Evolutionary conservation across 1,140 invertebrate genomes (phyloP), one percentile per base, ranked within the genome.

Genomic region (Carcinoscorpius rotundicauda): DNA sequence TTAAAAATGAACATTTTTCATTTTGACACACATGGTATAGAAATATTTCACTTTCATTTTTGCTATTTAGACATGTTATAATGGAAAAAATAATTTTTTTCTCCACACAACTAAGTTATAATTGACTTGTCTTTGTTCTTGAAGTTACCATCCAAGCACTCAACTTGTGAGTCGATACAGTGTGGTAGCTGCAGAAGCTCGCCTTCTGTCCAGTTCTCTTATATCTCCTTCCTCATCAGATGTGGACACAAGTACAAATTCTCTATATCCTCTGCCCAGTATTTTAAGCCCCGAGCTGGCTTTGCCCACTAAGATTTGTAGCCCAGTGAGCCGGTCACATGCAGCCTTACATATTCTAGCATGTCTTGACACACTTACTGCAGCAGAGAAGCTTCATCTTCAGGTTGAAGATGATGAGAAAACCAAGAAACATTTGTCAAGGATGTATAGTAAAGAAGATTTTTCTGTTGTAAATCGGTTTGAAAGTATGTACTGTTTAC

Each of bases 401-500:
- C 61, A 69, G 66, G 64, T 70, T 61, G 62, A 71, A 55, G 75
- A 76, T 66, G 76, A 76, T 62, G 72, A 75, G 60, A 72, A 67
- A 61, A 71, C 75, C 64, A 73, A 75, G 67, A 65, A 75, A 80
- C 76, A 79, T 78, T 66, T 86, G 80, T 70, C 68, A 62, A 76
- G 77, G 69, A 72, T 75, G 4, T 80, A 77, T 71, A 84, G 79
- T 61, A 83, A 85, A 72, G 87, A 93, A 70, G 93, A 97, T 73
- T 97, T 87, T 73, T 85, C 84, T 11, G 76, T 82, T 6, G 88
- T 97, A 3, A 93, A 87, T 74, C 82, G 96, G 71, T 98, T 98
- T 80, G 91, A 97, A 76, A 93, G 89, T 84, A 73, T 78, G 80
- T 76, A 63, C 57, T 11, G 61, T 48, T 61, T 62, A 61, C 29